phyloP scores from a whole-genome alignment of 2,113 vertebrate genomes.

The Campylorhamphus procurvoides region DNA sequence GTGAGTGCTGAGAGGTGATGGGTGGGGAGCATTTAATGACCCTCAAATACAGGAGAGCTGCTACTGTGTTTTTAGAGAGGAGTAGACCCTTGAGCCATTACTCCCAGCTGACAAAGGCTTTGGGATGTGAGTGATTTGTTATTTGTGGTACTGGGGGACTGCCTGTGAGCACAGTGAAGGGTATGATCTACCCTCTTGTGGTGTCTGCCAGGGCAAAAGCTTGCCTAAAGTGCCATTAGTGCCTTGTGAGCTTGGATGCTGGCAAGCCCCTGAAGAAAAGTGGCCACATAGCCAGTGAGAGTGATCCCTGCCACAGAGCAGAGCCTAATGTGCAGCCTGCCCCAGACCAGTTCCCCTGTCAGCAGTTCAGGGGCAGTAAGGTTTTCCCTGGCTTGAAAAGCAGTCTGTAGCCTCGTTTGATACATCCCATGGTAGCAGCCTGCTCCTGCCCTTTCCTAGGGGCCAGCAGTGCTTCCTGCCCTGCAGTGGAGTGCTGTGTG shows the following conservation, averaged over 20 bases:
- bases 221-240: not conserved
- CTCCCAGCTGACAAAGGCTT: not conserved
- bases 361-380: not conserved
- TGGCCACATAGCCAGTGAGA: fast-evolving
- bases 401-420: not conserved
- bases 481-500: fast-evolving
- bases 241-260: not conserved
- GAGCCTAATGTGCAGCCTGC: not conserved
- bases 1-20: not conserved
- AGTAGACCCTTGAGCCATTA: not conserved
- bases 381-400: not conserved
- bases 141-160: not conserved
- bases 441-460: not conserved
- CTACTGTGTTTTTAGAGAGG: not conserved
- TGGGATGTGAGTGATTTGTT: not conserved
- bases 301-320: not conserved
- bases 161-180: not conserved
- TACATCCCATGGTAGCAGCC: not conserved
- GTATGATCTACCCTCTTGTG: not conserved
- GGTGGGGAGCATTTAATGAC: not conserved
- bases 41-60: not conserved
- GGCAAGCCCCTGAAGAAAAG: not conserved
- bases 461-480: not conserved
- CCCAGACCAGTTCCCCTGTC: not conserved
- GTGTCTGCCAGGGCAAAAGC: not conserved